Percentiles rank a stretch among this genome's conserved stretches.
Evolutionary conservation across 2,797 vertebrate genomes (phyloP).

Genomic region (Pseudochirops corinnae): DNA sequence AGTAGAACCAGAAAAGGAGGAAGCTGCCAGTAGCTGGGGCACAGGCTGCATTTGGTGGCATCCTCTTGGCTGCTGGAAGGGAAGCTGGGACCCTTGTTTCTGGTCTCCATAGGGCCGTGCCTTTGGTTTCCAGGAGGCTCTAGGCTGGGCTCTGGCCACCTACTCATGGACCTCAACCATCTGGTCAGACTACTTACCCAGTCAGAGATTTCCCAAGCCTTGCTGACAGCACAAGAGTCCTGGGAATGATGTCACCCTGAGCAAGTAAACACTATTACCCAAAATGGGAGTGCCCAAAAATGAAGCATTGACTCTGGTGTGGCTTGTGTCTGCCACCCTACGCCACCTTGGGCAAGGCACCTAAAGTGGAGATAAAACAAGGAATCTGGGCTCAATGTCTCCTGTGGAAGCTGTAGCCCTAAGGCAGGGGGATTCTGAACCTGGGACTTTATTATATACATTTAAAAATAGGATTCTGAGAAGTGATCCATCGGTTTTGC

Average conservation of each 20-base stretch:
- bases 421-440: neutral
- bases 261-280: neutral
- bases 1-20: neutral
- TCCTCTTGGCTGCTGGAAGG: neutral
- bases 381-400: neutral
- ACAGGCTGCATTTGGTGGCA: neutral
- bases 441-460: neutral
- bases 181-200: neutral
- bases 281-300: neutral
- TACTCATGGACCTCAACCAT: conserved; percentile 19
- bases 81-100: neutral
- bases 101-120: neutral
- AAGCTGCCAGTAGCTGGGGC: neutral
- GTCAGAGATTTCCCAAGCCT: neutral
- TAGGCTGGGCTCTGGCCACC: neutral
- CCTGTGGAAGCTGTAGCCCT: neutral
- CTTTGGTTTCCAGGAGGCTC: neutral
- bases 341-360: neutral
- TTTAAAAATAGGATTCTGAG: neutral
- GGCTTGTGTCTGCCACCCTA: neutral
- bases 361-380: neutral
- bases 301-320: neutral
- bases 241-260: conserved; percentile 9
- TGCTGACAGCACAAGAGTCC: conserved; percentile 32
- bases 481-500: neutral